A percentile compares a stretch with the other conserved stretches of the same genome.
phyloP scores from a whole-genome alignment of 2,113 vertebrate genomes.

The Notarius lentiginosus region DNA sequence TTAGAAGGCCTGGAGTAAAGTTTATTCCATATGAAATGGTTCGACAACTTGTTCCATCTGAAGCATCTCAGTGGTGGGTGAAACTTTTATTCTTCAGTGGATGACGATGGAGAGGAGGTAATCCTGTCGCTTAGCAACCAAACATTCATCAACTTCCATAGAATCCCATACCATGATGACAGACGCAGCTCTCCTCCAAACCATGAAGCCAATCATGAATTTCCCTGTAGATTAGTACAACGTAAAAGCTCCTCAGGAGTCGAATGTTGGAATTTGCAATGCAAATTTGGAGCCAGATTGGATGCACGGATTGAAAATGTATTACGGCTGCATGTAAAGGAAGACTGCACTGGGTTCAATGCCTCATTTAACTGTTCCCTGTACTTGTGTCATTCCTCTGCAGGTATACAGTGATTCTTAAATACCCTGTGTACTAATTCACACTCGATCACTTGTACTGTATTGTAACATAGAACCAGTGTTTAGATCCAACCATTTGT shows the following conservation, averaged over 20 bases:
- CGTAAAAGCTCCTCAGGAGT: neutral
- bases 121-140: slow-evolving; percentile 52
- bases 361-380: neutral
- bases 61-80: neutral
- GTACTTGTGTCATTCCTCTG: neutral
- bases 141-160: slow-evolving; percentile 33
- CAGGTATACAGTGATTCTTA: neutral
- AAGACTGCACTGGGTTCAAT: neutral
- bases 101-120: slow-evolving; percentile 11
- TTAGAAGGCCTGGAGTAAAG: neutral
- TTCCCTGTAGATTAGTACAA: neutral
- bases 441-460: neutral
- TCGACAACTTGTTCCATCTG: neutral
- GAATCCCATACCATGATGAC: slow-evolving; percentile 14
- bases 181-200: neutral
- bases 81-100: slow-evolving; percentile 25
- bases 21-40: neutral
- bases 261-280: neutral
- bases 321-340: neutral
- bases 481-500: neutral
- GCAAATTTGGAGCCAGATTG: neutral
- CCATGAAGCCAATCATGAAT: slow-evolving; percentile 22
- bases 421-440: neutral
- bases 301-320: neutral
- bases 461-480: neutral